Percentiles rank a stretch among this genome's conserved stretches.
These are phyloP conservation scores for Crossoptilon crossoptilon DNA, from an alignment of 2,797 vertebrate species.

Conservation along the genomic window DNA sequence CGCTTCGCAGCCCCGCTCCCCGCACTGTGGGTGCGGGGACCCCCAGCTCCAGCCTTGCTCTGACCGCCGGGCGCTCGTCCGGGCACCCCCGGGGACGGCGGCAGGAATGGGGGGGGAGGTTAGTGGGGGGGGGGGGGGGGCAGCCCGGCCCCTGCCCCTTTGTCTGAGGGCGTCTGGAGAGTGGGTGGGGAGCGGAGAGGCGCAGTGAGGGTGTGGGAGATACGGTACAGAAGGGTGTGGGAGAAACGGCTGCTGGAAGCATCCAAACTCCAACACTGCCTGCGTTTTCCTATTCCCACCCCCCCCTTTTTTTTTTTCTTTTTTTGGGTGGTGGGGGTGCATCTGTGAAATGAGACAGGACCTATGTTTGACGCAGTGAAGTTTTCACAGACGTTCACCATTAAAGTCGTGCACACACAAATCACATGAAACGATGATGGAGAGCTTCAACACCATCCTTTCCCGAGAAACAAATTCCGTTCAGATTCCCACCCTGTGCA, in stretches of 20 bases:
- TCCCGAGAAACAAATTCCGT: background rate
- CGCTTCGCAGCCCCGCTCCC: background rate
- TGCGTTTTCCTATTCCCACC: background rate
- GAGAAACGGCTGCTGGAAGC: background rate
- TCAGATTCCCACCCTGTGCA: background rate
- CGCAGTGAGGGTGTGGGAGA: background rate
- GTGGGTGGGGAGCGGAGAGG: background rate
- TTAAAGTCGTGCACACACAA: background rate
- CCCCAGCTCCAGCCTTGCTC: accelerated
- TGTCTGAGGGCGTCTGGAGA: slow-evolving; percentile 12
- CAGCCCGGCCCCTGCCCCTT: background rate
- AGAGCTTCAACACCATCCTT: background rate
- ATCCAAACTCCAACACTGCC: background rate
- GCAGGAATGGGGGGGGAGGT: background rate
- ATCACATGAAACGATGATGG: background rate
- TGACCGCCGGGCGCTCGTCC: background rate
- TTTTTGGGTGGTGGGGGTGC: background rate
- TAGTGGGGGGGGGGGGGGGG: background rate
- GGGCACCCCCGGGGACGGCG: too few relatives aligned
- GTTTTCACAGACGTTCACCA: background rate
- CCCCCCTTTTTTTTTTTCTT: background rate
- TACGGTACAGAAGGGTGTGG: too few relatives aligned
- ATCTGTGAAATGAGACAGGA: background rate
- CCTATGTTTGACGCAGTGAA: background rate
- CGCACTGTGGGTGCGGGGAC: background rate